Evolutionary conservation across 2,113 vertebrate species (phyloP).

Genomic region (Rhipidura dahli): DNA sequence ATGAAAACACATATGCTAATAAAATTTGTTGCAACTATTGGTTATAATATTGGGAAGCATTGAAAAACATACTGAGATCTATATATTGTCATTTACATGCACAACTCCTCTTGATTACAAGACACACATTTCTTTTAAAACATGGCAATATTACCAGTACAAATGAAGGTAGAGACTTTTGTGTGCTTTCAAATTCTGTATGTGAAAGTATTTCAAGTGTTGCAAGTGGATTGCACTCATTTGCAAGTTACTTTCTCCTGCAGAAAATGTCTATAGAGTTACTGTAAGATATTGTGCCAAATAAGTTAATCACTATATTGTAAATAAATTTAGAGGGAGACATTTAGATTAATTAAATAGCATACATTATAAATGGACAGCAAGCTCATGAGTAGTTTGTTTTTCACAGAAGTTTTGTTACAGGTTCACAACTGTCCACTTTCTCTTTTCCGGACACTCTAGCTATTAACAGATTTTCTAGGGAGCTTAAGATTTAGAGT

Average conservation of each 20-base stretch:
- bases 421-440: background rate
- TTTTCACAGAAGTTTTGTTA: background rate
- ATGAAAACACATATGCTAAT: background rate
- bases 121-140: background rate
- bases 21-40: background rate
- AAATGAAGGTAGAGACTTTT: background rate
- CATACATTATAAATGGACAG: background rate
- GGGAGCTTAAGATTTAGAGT: background rate
- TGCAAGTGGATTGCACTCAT: background rate
- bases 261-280: background rate
- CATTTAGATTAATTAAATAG: background rate
- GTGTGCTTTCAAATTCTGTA: background rate
- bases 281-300: background rate
- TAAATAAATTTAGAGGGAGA: background rate
- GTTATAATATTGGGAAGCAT: background rate
- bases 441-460: background rate
- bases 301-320: background rate
- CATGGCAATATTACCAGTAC: background rate
- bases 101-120: background rate
- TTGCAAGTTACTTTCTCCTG: background rate
- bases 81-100: background rate
- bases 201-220: background rate
- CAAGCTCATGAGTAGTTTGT: background rate
- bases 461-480: background rate
- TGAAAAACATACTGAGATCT: background rate